Evolutionary conservation across 1,140 invertebrate species (phyloP), one percentile per base, ranked within the genome.

Genomic region (Notospermus geniculatus): DNA sequence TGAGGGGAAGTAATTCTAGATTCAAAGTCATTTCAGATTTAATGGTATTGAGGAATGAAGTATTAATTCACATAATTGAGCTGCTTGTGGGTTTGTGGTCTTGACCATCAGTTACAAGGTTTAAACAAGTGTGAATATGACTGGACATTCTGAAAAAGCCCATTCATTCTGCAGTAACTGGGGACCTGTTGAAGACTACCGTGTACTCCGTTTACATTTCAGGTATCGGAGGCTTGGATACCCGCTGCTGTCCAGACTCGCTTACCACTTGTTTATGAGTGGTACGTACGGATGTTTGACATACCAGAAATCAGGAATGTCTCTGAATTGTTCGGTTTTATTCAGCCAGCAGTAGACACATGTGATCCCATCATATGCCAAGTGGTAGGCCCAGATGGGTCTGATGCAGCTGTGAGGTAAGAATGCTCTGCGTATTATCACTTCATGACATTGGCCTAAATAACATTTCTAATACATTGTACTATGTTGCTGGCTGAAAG

Each of bases 231-330:
- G 17, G 19, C 15, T 2, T 53, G 23, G 28, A 2, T 28, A 19
- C 9, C 23, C 22, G 2, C 1, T 28, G 5, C 4, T 19, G 50
- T 22, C 17, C 50, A 23, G 22, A 53, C 23, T 27, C 28, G 22
- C 22, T 23, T 23, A 1, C 17, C 15, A 1, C 2, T 28, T 5
- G 62, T 76, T 28, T 27, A 70, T n/a, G 57, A 62, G 41, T 77
- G 75, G 75, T 61, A 70, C 39, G n/a, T 46, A 55, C 72, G 76
- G 64, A 72, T 76, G 66, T 43, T 57, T 28, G 54, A 58, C 11
- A 43, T 77, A 45, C 64, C 71, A 15, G 65, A 65, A 30, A 66
- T 77, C 15, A 58, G 67, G 25, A 43, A 57, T 27, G 62, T 70
- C 19, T 52, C 71, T 46, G 17, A 50, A 1, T 23, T 52, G 9